A percentile compares a stretch with the other conserved stretches of the same genome.
Conservation (phyloP, 2,113 vertebrate species). For the Erpornis zantholeuca region DNA sequence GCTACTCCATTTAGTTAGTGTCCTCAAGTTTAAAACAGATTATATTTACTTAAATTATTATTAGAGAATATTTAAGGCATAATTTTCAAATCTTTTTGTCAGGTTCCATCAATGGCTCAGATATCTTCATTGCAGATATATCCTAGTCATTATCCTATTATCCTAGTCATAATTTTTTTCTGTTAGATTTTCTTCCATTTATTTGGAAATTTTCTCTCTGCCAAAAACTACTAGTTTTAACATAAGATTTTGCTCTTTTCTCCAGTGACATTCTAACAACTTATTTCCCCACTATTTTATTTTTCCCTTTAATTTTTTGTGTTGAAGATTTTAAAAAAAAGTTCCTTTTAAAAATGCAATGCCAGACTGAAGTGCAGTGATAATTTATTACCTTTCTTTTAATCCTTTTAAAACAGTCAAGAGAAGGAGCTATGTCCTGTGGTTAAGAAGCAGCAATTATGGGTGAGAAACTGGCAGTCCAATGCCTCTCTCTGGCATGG, state of each 20-base stretch:
- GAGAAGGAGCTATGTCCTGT: not conserved
- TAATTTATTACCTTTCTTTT: not conserved
- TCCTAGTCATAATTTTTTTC: not conserved
- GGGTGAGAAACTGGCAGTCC: not conserved
- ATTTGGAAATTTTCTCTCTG: not conserved
- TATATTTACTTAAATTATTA: not conserved
- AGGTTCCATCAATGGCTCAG: not conserved
- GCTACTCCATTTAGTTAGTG: not conserved
- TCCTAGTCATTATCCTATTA: not conserved
- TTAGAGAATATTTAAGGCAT: not conserved
- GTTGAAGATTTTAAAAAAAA: not conserved
- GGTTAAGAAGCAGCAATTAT: not conserved
- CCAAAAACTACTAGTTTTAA: not conserved
- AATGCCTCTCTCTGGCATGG: not conserved
- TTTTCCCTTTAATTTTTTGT: not conserved
- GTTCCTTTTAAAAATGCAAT: not conserved
- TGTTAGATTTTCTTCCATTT: not conserved
- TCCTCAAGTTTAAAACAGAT: not conserved
- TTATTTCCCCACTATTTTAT: not conserved
- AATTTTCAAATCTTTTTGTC: not conserved
- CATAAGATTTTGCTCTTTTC: not conserved
- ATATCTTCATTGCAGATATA: not conserved
- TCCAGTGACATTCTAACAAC: not conserved
- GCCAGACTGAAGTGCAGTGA: not conserved
- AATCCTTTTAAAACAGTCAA: not conserved